These are phyloP conservation scores for Alexandromys fortis DNA, from an alignment of 2,113 vertebrate genomes.

Conservation along the genomic window DNA sequence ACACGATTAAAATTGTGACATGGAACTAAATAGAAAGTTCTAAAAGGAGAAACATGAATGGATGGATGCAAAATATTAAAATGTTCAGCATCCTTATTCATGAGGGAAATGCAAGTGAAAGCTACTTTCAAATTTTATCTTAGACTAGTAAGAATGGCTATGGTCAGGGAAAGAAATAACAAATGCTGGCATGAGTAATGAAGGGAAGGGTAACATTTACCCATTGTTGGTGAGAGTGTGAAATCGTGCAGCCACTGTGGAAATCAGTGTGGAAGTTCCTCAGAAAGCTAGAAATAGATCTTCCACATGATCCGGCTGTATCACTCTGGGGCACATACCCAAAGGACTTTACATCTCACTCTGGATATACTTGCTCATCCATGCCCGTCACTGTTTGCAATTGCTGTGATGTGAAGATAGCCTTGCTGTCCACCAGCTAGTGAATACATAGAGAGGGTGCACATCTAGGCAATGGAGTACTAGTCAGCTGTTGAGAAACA, in stretches of 20 bases:
- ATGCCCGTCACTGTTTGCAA: neutral
- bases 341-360: neutral
- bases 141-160: neutral
- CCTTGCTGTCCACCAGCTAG: neutral
- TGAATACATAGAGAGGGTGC: neutral
- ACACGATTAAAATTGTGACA: neutral
- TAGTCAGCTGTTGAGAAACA: neutral
- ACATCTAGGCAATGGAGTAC: neutral
- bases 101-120: neutral
- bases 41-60: neutral
- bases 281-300: neutral
- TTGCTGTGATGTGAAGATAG: too few relatives aligned
- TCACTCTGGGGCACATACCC: neutral
- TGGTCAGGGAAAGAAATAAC: neutral
- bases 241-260: neutral
- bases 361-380: too few relatives aligned
- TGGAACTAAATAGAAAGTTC: neutral
- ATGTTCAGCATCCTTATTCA: neutral
- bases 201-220: neutral
- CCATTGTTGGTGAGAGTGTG: neutral
- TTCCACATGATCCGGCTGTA: too few relatives aligned
- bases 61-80: neutral
- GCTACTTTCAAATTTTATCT: neutral
- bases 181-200: neutral
- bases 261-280: neutral